Evolutionary conservation across 2,797 vertebrate genomes (phyloP).

Genomic region (Clarias platycephalus): DNA sequence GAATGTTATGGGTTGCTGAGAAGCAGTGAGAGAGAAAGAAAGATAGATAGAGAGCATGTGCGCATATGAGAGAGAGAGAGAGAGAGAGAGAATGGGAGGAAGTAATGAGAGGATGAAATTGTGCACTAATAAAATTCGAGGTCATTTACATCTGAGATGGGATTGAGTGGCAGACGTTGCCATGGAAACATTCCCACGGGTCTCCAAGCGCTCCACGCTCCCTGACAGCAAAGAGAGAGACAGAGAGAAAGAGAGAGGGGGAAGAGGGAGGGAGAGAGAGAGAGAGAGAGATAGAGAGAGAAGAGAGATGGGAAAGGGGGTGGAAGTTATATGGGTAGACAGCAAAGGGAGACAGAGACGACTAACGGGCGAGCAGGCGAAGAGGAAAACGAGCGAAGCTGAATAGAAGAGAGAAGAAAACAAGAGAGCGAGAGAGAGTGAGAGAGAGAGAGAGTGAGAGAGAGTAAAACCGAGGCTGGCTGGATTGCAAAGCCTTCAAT

Average conservation of each 20-base stretch:
- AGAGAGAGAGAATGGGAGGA: constrained; percentile 38
- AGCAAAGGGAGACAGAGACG: constrained; percentile 44
- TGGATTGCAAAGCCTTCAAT: constrained; percentile 57
- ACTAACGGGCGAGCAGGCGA: constrained; percentile 41
- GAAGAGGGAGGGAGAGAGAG: constrained; percentile 17
- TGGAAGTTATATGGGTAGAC: constrained; percentile 47
- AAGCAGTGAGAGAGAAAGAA: constrained; percentile 26
- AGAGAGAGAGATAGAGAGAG: constrained; percentile 28
- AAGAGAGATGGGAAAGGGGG: constrained; percentile 12
- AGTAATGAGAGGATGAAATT: constrained; percentile 62
- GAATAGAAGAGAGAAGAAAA: constrained; percentile 28
- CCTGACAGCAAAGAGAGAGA: constrained; percentile 62
- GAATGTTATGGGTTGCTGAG: constrained; percentile 52
- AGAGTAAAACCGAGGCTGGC: constrained; percentile 42
- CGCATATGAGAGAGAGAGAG: constrained; percentile 10
- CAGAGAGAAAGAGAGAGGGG: constrained; percentile 31
- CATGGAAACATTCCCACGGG: constrained; percentile 67
- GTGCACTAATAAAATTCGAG: constrained; percentile 68
- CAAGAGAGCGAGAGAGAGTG: constrained; percentile 26
- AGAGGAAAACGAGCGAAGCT: constrained; percentile 36
- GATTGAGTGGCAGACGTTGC: constrained; percentile 69
- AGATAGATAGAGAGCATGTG: constrained; percentile 2
- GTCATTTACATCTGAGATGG: constrained; percentile 70
- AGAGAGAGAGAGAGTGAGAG: constrained; percentile 42
- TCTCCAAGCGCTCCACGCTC: constrained; percentile 58